These are phyloP conservation scores for Dicentrarchus labrax DNA, from an alignment of 2,113 vertebrate species.

Conservation along the genomic window DNA sequence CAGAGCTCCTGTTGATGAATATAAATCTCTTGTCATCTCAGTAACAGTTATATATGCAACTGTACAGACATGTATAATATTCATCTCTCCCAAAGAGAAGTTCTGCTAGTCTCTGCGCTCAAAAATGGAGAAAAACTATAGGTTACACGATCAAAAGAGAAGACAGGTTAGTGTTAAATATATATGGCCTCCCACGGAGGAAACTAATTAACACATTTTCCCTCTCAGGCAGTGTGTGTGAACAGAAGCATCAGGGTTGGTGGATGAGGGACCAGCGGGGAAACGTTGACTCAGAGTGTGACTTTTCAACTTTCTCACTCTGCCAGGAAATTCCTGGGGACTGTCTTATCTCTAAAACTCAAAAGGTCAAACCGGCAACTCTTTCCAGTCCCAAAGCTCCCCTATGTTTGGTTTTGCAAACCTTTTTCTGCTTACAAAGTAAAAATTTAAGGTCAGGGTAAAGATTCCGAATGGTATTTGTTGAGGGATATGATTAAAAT, in stretches of 20 bases:
- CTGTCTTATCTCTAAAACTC: slow-evolving; percentile 42
- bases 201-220: slow-evolving; percentile 57
- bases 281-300: not conserved
- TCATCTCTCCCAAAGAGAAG: not conserved
- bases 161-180: slow-evolving; percentile 12
- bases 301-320: slow-evolving; percentile 46
- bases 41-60: not conserved
- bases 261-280: slow-evolving; percentile 27
- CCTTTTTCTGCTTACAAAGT: not conserved
- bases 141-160: not conserved
- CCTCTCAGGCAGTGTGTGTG: slow-evolving; percentile 24
- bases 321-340: slow-evolving; percentile 55
- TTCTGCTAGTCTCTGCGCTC: not conserved
- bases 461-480: not conserved
- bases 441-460: slow-evolving; percentile 13
- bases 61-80: not conserved
- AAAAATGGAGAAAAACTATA: not conserved
- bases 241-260: slow-evolving; percentile 13
- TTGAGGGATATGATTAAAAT: not conserved
- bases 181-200: slow-evolving; percentile 28
- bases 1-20: not conserved
- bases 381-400: slow-evolving; percentile 15
- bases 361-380: slow-evolving; percentile 57
- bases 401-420: not conserved
- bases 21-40: not conserved